These are phyloP conservation scores for Agrochola lota DNA, from an alignment of 2,888 invertebrate species.

Conservation along the genomic window DNA sequence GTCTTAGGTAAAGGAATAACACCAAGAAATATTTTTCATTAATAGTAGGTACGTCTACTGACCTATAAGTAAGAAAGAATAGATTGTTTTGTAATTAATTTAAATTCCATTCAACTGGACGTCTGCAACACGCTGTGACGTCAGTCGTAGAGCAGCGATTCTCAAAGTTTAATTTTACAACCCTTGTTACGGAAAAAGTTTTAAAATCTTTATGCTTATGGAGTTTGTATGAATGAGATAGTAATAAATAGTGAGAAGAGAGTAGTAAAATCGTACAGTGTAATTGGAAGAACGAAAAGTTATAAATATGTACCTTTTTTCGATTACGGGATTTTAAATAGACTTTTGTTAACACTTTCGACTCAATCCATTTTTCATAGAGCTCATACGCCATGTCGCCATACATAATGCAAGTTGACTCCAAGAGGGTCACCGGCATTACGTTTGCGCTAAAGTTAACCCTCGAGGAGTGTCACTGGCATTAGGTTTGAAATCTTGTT, in stretches of 20 bases:
- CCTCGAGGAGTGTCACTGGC: too few relatives aligned
- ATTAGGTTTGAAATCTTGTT: too few relatives aligned
- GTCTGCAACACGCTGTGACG: constrained; percentile 16
- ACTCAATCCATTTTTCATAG: too few relatives aligned
- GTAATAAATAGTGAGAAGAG: neutral
- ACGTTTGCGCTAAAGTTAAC: too few relatives aligned
- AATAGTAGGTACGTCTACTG: neutral
- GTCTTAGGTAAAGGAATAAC: neutral
- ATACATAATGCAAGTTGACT: too few relatives aligned
- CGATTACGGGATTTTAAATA: neutral
- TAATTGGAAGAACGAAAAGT: neutral
- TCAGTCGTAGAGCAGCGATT: neutral
- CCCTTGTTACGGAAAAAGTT: neutral
- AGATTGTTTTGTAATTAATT: constrained; percentile 39
- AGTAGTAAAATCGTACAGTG: neutral
- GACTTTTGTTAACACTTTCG: too few relatives aligned
- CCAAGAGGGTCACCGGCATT: too few relatives aligned
- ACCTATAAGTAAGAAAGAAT: neutral
- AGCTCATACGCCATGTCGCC: too few relatives aligned
- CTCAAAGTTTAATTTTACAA: constrained; percentile 35
- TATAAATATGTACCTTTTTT: neutral
- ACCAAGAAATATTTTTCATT: neutral
- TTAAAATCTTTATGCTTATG: neutral
- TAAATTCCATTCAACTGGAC: constrained; percentile 3
- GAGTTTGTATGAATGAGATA: neutral